Evolutionary conservation across 2,888 invertebrate genomes (phyloP).

Genomic region (Pseudoips prasinana): DNA sequence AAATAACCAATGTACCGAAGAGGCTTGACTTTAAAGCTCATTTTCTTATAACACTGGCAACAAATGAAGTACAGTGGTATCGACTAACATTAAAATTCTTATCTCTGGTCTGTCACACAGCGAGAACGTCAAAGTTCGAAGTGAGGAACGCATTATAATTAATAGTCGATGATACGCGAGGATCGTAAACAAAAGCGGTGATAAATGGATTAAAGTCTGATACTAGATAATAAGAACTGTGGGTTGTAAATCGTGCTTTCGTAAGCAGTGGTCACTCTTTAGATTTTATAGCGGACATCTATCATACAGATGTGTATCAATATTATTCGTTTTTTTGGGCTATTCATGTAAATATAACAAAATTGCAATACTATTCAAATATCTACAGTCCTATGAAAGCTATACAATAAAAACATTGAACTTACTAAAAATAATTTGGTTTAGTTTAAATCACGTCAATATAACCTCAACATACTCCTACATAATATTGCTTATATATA

Average conservation of each 20-base stretch:
- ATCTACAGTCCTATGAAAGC: too few species aligned
- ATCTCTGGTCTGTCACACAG: constrained; percentile 80
- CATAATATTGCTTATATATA: too few species aligned
- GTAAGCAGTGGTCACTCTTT: constrained; percentile 69
- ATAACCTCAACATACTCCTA: too few species aligned
- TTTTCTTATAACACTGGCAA: constrained; percentile 35
- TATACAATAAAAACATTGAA: too few species aligned
- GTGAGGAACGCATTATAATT: constrained; percentile 79
- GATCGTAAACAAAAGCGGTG: constrained; percentile 81
- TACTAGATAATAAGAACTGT: constrained; percentile 75
- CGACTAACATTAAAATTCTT: constrained; percentile 80
- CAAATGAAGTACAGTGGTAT: constrained; percentile 57
- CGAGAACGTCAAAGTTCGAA: constrained; percentile 80
- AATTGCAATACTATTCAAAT: too few species aligned
- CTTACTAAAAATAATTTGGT: too few species aligned
- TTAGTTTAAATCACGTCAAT: too few species aligned
- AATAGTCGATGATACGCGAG: constrained; percentile 80
- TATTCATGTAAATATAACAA: too few species aligned
- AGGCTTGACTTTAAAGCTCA: constrained; percentile 31
- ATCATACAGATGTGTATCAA: constrained; percentile 34
- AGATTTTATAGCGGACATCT: constrained; percentile 32
- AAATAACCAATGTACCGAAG: constrained; percentile 28
- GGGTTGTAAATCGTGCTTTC: constrained; percentile 76
- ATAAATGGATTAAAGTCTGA: constrained; percentile 79
- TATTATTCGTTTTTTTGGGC: too few species aligned